Base-by-base conservation (phyloP, 92 coral and sea anemone species). In the Plumapathes pennacea region DNA sequence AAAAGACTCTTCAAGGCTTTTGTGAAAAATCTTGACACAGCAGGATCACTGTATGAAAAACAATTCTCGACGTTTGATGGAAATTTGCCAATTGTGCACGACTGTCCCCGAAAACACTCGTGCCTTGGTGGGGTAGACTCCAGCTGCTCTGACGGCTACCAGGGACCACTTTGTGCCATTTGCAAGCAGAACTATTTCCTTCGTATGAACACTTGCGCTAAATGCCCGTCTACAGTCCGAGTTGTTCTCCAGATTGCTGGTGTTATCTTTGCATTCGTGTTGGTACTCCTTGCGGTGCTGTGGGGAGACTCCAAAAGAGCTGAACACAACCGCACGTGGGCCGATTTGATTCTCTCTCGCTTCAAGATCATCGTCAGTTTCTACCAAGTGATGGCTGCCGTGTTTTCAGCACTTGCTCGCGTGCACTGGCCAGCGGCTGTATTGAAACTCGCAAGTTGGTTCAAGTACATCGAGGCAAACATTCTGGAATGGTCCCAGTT, bases 341-440 rank as follows among this genome's bases (percentile, higher is more conserved):
- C 77, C 25, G 77, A 70, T 30, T 46, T 70, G 24, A 57, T 70
- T 51, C 57, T 70, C 37, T 69, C 76, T n/a, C 57, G 76, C 26
- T 69, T 57, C 22, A 69, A 69, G 54, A 69, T 69, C 18, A 57
- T 69, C 10, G 62, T 69, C 19, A 66, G 76, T 18, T 69, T 69
- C 25, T 69, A 69, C 31, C 76, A 69, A 40, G 76, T 69, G 32
- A 57, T 69, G 50, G 76, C 48, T 18, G 76, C 65, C 4, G 63
- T 69, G 2, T 69, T 69, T 30, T 44, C 76, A 11, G 60, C 76
- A n/a, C 57, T 69, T 20, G 48, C 57, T 37, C 43, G 49, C 31
- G 76, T 69, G 6, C 45, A 46, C 10, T 69, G 76, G 76, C 76
- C 76, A 0, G 22, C 63, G 11, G 57, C 57, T 11, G 40, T 69